A percentile compares a stretch with the other conserved stretches of the same genome.
phyloP scores from a whole-genome alignment of 1,140 invertebrate genomes.

The Saxidomus purpurata region DNA sequence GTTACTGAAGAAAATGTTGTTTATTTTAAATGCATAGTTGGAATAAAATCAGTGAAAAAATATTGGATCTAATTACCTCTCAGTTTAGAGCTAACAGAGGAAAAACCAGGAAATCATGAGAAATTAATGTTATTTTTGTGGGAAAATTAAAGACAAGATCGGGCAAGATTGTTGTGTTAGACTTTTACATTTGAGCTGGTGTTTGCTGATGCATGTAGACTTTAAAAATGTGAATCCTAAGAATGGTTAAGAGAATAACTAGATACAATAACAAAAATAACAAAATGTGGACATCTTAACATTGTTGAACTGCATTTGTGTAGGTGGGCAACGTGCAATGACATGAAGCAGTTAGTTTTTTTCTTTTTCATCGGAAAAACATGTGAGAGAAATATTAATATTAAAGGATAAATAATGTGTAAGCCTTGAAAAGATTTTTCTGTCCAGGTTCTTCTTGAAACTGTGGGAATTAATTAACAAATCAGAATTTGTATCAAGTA shows the following conservation, averaged over 20 bases:
- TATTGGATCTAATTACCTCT: not conserved
- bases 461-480: not conserved
- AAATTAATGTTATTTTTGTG: constrained; percentile 12
- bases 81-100: not conserved
- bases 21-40: not conserved
- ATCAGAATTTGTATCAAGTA: not conserved
- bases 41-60: not conserved
- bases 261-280: too few relatives aligned
- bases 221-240: not conserved
- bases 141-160: constrained; percentile 3
- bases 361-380: not conserved
- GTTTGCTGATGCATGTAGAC: not conserved
- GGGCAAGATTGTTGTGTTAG: not conserved
- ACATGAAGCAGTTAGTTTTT: not conserved
- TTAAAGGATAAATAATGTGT: not conserved
- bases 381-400: not conserved
- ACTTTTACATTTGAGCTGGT: too few relatives aligned
- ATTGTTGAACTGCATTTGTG: not conserved
- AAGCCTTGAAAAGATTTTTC: not conserved
- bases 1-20: not conserved
- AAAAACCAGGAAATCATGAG: not conserved
- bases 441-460: too few relatives aligned
- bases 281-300: not conserved
- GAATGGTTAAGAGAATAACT: too few relatives aligned
- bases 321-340: constrained; percentile 47